These are phyloP conservation scores for Araneus ventricosus DNA, from an alignment of 1,140 invertebrate genomes.

Conservation along the genomic window DNA sequence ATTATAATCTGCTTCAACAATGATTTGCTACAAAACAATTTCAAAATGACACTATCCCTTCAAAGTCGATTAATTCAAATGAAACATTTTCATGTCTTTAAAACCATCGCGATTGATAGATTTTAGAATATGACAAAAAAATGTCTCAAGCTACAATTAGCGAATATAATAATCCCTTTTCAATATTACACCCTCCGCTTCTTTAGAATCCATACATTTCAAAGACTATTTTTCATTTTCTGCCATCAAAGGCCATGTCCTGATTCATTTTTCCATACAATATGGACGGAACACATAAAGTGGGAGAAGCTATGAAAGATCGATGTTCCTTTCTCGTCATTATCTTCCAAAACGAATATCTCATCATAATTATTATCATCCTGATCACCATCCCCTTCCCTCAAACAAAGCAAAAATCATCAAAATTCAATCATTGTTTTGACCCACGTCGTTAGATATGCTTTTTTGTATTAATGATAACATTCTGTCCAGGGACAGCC, in stretches of 20 bases:
- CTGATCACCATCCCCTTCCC: slow-evolving; percentile 19
- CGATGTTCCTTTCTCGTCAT: slow-evolving; percentile 66
- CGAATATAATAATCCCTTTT: slow-evolving; percentile 31
- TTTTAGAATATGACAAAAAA: background rate
- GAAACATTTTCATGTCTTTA: background rate
- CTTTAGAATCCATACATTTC: background rate
- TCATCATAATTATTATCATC: slow-evolving; percentile 63
- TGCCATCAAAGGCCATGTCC: slow-evolving; percentile 48
- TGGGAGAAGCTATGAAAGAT: slow-evolving; percentile 14
- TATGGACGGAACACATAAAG: background rate
- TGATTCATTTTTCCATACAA: slow-evolving; percentile 47
- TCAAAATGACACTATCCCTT: too few species aligned
- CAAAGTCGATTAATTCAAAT: background rate
- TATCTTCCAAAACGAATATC: slow-evolving; percentile 34
- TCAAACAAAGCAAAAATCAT: slow-evolving; percentile 68
- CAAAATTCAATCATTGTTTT: slow-evolving; percentile 73
- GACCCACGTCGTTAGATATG: slow-evolving; percentile 58
- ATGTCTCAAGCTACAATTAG: slow-evolving; percentile 13
- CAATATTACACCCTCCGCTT: background rate
- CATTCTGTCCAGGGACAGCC: slow-evolving; percentile 17
- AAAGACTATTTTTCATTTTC: slow-evolving; percentile 19
- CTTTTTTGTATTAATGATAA: slow-evolving; percentile 69
- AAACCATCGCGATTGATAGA: background rate
- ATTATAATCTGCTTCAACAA: too few species aligned
- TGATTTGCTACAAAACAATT: too few species aligned